Conservation (phyloP, 2,797 vertebrate genomes). For the Valencia hispanica region DNA sequence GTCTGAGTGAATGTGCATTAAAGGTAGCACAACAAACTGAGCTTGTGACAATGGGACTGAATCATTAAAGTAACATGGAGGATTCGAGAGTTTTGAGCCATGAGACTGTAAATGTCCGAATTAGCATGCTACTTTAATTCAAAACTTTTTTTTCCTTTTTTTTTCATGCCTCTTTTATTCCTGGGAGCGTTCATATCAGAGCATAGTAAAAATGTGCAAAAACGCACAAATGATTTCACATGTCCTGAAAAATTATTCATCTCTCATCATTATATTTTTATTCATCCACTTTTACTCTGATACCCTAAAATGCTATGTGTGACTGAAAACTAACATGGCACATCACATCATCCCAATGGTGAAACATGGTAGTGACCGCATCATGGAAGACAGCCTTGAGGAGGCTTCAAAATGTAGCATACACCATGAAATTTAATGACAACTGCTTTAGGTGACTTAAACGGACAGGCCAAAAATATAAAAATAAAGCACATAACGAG, state of each 20-base stretch:
- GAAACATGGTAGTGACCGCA: not conserved
- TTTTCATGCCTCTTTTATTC: not conserved
- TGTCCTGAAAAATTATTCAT: too few species aligned
- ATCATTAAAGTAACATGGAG: not conserved
- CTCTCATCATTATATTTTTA: too few species aligned
- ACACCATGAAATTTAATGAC: not conserved
- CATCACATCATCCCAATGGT: not conserved
- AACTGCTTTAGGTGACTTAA: too few species aligned
- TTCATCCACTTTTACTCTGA: too few species aligned
- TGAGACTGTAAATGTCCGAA: not conserved
- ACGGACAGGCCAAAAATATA: not conserved
- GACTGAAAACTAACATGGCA: too few species aligned
- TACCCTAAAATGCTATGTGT: too few species aligned
- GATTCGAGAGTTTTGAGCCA: not conserved
- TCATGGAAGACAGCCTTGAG: not conserved
- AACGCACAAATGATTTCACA: too few species aligned
- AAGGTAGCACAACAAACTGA: not conserved
- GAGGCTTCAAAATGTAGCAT: not conserved
- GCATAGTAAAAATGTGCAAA: not conserved
- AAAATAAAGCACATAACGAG: too few species aligned
- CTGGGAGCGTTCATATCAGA: not conserved
- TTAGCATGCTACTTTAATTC: not conserved
- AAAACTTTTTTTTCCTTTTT: not conserved
- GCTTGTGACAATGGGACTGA: not conserved
- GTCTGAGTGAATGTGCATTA: slow-evolving; percentile 2